A percentile compares a stretch with the other conserved stretches of the same genome.
Conservation (phyloP, 1,140 invertebrate genomes). For the Macrobrachium rosenbergii region DNA sequence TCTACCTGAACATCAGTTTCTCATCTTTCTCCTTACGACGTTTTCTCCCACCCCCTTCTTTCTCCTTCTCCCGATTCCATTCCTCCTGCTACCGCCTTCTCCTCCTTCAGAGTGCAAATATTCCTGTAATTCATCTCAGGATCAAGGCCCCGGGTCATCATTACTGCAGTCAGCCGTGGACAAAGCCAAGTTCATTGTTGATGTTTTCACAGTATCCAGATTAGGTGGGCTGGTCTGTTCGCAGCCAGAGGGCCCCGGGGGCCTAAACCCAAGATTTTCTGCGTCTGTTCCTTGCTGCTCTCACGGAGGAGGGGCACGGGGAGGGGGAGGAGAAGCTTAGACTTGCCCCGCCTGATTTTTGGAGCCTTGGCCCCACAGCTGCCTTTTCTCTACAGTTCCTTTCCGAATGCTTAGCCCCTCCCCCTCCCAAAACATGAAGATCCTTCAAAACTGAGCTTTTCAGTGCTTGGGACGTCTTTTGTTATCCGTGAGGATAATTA, state of each 20-base stretch:
- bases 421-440: too few species aligned
- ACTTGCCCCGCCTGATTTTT: too few species aligned
- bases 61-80: slow-evolving; percentile 13
- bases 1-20: not conserved
- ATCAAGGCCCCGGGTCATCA: slow-evolving; percentile 56
- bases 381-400: slow-evolving; percentile 1
- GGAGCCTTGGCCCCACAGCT: not conserved
- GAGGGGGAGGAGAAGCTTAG: too few species aligned
- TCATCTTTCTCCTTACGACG: not conserved
- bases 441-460: too few species aligned
- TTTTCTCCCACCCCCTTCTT: slow-evolving; percentile 10
- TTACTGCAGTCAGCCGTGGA: slow-evolving; percentile 60
- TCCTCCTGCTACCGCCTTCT: not conserved
- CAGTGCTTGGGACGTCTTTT: too few species aligned
- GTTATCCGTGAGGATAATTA: too few species aligned
- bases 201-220: slow-evolving; percentile 62
- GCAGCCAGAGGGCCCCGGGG: not conserved
- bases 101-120: slow-evolving; percentile 54
- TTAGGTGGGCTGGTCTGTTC: slow-evolving; percentile 44
- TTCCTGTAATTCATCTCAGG: slow-evolving; percentile 61
- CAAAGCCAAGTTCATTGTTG: slow-evolving; percentile 62
- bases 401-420: too few species aligned
- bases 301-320: too few species aligned
- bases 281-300: slow-evolving; percentile 35
- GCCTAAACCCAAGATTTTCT: slow-evolving; percentile 57